Evolutionary conservation across 2,797 vertebrate genomes (phyloP), one percentile per base, ranked within the genome.

Genomic region (Eospalax fontanierii): DNA sequence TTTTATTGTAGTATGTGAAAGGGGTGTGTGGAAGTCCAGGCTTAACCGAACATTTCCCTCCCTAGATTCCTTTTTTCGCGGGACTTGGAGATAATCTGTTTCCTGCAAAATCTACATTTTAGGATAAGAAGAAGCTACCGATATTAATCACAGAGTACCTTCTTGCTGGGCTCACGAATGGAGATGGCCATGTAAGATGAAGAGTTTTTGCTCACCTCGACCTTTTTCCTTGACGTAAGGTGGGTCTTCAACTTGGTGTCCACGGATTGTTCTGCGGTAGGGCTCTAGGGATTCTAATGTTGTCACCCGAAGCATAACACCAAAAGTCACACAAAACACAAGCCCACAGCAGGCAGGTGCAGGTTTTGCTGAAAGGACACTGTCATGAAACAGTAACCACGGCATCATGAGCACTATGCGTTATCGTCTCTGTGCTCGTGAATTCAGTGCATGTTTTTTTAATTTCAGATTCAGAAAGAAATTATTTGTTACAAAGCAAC

Each of bases 81-180:
- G 71, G 35, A 76, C 68, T 76, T 94, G 24, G 63, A 83, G 24
- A 2, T 68, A 40, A 63, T 68, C 38, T 73, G 21, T 82, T 89
- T 71, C 26, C 33, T 89, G 35, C 28, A 40, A 87, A 74, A n/a
- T 95, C 15, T 87, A 15, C 66, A 63, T 50, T 92, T 88, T 95
- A 86, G 46, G 40, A 59, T 84, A 35, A 70, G 38, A 50, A 79
- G 35, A 86, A 89, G 70, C 79, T 70, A 88, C 10, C 79, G 50
- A 84, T 87, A n/a, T 81, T 76, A 54, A 65, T 83, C 26, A 86
- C 14, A 89, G n/a, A 35, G 11, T 81, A 14, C 9, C 61, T 88
- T 83, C 12, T 85, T 94, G 14, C 63, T 70, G 65, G 28, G 30
- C 38, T 71, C 24, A 73, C 2, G 11, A 54, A 0, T 87, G 40